Conservation (phyloP, 2,797 vertebrate species). For the Rhinophrynus dorsalis region DNA sequence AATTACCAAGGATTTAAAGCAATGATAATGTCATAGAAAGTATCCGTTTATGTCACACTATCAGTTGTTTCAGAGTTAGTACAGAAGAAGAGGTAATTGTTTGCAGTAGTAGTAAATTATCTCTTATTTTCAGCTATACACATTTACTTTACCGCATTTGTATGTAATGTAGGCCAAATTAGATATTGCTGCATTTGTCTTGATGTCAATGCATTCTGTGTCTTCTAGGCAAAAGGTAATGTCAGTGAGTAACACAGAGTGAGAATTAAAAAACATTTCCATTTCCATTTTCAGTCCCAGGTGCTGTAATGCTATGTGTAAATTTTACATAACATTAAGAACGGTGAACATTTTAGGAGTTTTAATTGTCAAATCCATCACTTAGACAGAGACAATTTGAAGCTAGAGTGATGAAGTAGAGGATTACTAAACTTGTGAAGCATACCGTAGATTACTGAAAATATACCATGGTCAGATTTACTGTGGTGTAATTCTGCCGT, state of each 20-base stretch:
- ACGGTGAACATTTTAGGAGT: constrained; percentile 53
- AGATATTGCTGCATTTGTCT: constrained; percentile 2
- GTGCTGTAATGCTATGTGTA: constrained; percentile 58
- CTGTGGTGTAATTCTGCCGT: constrained; percentile 39
- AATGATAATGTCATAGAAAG: too few relatives aligned
- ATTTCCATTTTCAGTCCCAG: constrained; percentile 44
- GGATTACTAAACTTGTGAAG: constrained; percentile 51
- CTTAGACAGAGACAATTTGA: constrained; percentile 51
- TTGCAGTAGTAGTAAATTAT: not conserved
- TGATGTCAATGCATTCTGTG: constrained; percentile 28
- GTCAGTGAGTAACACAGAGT: constrained; percentile 6
- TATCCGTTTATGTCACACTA: not conserved
- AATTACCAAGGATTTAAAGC: too few relatives aligned
- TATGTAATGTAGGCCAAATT: not conserved
- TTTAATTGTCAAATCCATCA: constrained; percentile 61
- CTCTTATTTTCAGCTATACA: not conserved
- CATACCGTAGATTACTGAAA: constrained; percentile 49
- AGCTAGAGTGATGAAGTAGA: constrained; percentile 52
- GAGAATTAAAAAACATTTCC: constrained; percentile 53
- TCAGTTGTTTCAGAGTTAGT: not conserved
- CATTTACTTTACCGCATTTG: constrained; percentile 8
- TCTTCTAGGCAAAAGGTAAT: constrained; percentile 23
- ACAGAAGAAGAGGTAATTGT: not conserved
- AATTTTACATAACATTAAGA: constrained; percentile 59
- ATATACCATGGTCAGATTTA: constrained; percentile 46